Percentiles rank a stretch among this genome's conserved stretches.
These are phyloP conservation scores for Balanococcus diminutus DNA, from an alignment of 2,888 invertebrate species.

Conservation along the genomic window DNA sequence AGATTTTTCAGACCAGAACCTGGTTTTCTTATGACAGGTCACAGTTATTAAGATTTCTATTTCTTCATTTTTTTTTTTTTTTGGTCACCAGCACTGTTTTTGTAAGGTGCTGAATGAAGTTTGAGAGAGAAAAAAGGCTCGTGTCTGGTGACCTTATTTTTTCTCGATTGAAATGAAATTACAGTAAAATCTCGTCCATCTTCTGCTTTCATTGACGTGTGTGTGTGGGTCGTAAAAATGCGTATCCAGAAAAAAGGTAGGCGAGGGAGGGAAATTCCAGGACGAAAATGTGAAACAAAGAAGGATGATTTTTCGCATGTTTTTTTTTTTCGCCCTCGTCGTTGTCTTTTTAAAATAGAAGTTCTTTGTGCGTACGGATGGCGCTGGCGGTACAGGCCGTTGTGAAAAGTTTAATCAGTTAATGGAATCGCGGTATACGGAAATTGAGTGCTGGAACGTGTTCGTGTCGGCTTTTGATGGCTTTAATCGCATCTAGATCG, in stretches of 20 bases:
- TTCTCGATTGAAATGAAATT: background rate
- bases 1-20: too few relatives aligned
- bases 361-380: background rate
- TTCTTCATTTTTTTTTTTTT: too few relatives aligned
- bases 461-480: background rate
- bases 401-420: background rate
- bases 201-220: background rate
- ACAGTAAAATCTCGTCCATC: background rate
- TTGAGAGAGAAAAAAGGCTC: background rate
- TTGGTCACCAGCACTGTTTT: too few relatives aligned
- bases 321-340: background rate
- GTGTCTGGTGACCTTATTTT: background rate
- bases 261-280: background rate
- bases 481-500: background rate
- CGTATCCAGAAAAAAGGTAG: background rate
- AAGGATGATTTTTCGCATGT: background rate
- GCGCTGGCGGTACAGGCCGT: background rate
- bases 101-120: too few relatives aligned
- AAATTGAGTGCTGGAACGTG: constrained; percentile 20
- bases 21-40: too few relatives aligned
- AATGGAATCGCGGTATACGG: background rate
- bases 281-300: background rate
- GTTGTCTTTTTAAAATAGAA: background rate
- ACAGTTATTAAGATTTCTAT: too few relatives aligned
- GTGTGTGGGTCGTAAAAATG: background rate